Percentiles rank a stretch among this genome's conserved stretches.
These are phyloP conservation scores for Desmodus rotundus DNA, from an alignment of 2,113 vertebrate species.

Conservation along the genomic window DNA sequence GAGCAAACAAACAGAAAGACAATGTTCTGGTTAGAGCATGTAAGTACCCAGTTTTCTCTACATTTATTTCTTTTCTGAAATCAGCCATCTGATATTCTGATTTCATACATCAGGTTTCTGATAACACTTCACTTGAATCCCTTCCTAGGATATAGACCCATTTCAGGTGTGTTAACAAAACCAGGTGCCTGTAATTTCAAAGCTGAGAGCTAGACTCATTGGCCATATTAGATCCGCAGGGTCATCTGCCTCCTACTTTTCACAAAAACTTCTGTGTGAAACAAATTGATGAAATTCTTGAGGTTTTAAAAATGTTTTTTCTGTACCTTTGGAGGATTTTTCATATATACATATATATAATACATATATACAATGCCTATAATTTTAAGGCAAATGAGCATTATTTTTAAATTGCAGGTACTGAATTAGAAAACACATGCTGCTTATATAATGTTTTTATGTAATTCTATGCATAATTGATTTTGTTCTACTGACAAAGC, in stretches of 20 bases:
- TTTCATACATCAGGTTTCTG: not conserved
- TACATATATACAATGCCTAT: not conserved
- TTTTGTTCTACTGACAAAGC: slow-evolving; percentile 68
- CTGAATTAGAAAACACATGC: slow-evolving; percentile 55
- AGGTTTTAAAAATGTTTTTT: not conserved
- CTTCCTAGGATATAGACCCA: not conserved
- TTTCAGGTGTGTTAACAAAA: not conserved
- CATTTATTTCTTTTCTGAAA: not conserved
- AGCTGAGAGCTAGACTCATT: not conserved
- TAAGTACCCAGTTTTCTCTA: not conserved
- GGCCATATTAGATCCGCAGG: not conserved
- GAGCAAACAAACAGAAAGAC: not conserved
- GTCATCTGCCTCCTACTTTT: not conserved
- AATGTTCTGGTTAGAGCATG: not conserved
- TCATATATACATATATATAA: not conserved
- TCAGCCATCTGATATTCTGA: not conserved
- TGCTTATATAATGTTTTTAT: slow-evolving; percentile 41
- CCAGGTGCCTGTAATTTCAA: not conserved
- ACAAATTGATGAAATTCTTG: not conserved
- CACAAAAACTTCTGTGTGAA: not conserved
- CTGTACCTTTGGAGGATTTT: not conserved
- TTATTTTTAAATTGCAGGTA: not conserved
- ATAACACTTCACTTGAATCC: not conserved
- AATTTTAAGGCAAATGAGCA: slow-evolving; percentile 24
- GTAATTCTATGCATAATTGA: slow-evolving; percentile 66